Percentiles rank a stretch among this genome's conserved stretches.
Conservation (phyloP, 2,888 invertebrate species). For the Pseudococcus jackbeardsleyi region DNA sequence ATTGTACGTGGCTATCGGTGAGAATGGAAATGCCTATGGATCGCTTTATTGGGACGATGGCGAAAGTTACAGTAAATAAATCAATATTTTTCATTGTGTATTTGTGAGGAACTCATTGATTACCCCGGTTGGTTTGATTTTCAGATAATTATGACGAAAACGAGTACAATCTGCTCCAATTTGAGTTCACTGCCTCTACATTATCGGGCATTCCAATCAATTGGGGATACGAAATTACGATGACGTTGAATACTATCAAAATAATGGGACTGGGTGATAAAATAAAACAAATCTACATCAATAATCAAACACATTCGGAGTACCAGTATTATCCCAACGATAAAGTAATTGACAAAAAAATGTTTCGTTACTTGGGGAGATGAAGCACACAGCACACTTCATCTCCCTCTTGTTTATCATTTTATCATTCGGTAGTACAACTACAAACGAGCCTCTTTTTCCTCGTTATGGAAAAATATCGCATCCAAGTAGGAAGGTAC, state of each 20-base stretch:
- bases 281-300: conserved; percentile 54
- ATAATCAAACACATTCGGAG: conserved; percentile 51
- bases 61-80: conserved; percentile 76
- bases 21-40: conserved; percentile 71
- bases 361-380: too few relatives aligned
- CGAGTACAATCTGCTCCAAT: conserved; percentile 64
- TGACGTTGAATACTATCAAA: conserved; percentile 63
- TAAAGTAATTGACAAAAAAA: background rate
- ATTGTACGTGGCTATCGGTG: conserved; percentile 76
- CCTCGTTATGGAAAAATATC: too few relatives aligned
- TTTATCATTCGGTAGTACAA: too few relatives aligned
- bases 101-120: background rate
- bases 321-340: conserved; percentile 25
- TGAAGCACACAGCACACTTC: too few relatives aligned
- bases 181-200: conserved; percentile 53
- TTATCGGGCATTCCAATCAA: conserved; percentile 60
- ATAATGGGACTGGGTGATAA: conserved; percentile 63
- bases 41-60: conserved; percentile 88
- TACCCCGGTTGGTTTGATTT: background rate
- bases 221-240: conserved; percentile 63
- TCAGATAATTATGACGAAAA: conserved; percentile 54
- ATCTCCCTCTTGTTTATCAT: too few relatives aligned
- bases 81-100: background rate
- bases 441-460: too few relatives aligned
- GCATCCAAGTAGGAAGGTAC: too few relatives aligned